Conservation (phyloP, 2,888 invertebrate genomes). For the Erpobdella octoculata region DNA sequence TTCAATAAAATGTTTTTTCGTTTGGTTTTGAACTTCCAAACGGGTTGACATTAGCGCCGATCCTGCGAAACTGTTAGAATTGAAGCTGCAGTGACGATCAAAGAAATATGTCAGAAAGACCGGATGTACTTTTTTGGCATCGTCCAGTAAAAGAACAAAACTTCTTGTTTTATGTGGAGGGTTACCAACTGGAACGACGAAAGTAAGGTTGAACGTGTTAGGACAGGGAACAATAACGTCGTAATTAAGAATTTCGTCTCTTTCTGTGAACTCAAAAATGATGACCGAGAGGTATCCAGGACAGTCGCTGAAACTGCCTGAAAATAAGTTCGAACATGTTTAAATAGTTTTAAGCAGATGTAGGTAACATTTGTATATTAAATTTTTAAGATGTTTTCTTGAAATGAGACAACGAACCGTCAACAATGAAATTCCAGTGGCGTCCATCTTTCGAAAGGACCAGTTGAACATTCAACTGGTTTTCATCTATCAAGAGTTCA, state of each 20-base stretch:
- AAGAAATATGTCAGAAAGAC: not conserved
- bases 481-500: slow-evolving; percentile 26
- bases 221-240: slow-evolving; percentile 46
- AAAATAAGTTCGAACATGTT: too few relatives aligned
- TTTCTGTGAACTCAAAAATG: slow-evolving; percentile 31
- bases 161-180: not conserved
- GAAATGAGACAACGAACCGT: too few relatives aligned
- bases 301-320: slow-evolving; percentile 40
- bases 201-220: slow-evolving; percentile 41
- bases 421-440: slow-evolving; percentile 34
- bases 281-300: slow-evolving; percentile 42
- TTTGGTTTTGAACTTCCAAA: not conserved
- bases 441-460: slow-evolving; percentile 27
- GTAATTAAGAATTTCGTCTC: slow-evolving; percentile 37
- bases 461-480: slow-evolving; percentile 23
- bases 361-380: too few relatives aligned
- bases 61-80: not conserved
- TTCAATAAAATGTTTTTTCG: not conserved
- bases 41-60: not conserved
- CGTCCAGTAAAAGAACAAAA: not conserved
- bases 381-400: too few relatives aligned
- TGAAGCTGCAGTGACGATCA: not conserved
- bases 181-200: slow-evolving; percentile 36
- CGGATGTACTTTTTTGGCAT: not conserved
- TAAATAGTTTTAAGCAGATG: too few relatives aligned